These are phyloP conservation scores for Cheirogaleus medius DNA, from an alignment of 2,113 vertebrate genomes.

Conservation along the genomic window DNA sequence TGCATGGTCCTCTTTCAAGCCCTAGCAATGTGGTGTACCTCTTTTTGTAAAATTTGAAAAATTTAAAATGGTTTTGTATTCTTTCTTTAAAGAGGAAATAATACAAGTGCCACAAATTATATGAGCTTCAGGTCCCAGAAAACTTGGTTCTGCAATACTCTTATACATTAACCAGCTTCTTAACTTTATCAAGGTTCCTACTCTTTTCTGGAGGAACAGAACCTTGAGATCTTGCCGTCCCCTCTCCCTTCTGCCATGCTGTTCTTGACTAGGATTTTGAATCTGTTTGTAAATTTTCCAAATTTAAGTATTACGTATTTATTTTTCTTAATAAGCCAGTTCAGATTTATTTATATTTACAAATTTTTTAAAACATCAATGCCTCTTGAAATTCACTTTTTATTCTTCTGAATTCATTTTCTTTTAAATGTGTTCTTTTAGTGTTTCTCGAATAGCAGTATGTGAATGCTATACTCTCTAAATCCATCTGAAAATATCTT, in stretches of 20 bases:
- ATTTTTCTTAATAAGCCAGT: not conserved
- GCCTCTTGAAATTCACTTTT: not conserved
- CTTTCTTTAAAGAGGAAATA: not conserved
- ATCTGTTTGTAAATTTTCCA: not conserved
- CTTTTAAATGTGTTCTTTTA: not conserved
- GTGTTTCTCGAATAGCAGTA: not conserved
- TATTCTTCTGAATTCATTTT: not conserved
- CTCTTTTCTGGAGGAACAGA: not conserved
- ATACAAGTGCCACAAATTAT: not conserved
- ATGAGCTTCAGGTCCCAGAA: not conserved
- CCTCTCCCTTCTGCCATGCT: not conserved
- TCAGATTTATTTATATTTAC: not conserved
- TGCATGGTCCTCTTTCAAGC: not conserved
- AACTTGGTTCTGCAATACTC: not conserved
- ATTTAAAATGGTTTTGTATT: not conserved
- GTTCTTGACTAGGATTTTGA: not conserved
- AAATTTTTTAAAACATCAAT: not conserved
- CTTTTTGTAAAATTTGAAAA: not conserved
- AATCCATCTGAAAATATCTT: not conserved
- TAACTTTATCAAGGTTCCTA: not conserved
- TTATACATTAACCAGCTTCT: not conserved
- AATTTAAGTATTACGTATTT: not conserved
- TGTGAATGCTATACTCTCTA: not conserved
- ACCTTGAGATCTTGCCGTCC: not conserved
- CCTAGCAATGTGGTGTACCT: no score